phyloP scores from a whole-genome alignment of 2,888 invertebrate genomes.

The Ichneumoninae sp. region DNA sequence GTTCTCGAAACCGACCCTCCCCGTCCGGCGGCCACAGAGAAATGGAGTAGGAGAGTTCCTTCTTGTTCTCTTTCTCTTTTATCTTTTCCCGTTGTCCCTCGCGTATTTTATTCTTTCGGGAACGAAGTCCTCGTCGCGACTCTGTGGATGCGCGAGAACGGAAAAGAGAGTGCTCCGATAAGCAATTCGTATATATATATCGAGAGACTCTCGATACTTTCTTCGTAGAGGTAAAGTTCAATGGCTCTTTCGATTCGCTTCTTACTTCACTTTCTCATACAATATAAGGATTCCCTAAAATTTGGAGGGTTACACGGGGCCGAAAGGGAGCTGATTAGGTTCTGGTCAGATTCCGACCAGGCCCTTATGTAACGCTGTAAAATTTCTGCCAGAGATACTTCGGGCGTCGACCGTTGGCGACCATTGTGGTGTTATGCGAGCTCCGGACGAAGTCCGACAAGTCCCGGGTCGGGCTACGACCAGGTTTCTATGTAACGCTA shows the following conservation, averaged over 20 bases:
- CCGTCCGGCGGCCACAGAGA: slow-evolving; percentile 12
- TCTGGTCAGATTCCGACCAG: too few relatives aligned
- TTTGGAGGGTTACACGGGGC: neutral
- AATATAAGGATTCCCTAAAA: neutral
- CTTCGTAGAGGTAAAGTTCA: neutral
- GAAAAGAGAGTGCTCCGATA: slow-evolving; percentile 74
- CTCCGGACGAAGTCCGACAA: too few relatives aligned
- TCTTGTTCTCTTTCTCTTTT: slow-evolving; percentile 48
- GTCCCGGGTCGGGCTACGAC: too few relatives aligned
- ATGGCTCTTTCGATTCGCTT: neutral
- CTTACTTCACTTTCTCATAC: neutral
- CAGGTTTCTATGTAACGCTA: too few relatives aligned
- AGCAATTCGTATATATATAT: slow-evolving; percentile 75
- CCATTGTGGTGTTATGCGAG: too few relatives aligned
- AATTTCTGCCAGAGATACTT: too few relatives aligned
- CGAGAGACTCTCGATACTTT: slow-evolving; percentile 63
- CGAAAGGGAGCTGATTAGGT: too few relatives aligned
- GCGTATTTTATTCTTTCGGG: slow-evolving; percentile 60
- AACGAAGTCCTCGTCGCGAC: slow-evolving; percentile 26
- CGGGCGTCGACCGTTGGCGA: too few relatives aligned
- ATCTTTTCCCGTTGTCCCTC: slow-evolving; percentile 52
- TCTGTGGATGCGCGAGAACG: slow-evolving; percentile 55
- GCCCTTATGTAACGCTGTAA: too few relatives aligned
- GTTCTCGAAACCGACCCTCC: slow-evolving; percentile 2
- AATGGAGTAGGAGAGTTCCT: neutral